Evolutionary conservation across 2,888 invertebrate genomes (phyloP), one percentile per base, ranked within the genome.

Genomic region (Escarpia spicata): DNA sequence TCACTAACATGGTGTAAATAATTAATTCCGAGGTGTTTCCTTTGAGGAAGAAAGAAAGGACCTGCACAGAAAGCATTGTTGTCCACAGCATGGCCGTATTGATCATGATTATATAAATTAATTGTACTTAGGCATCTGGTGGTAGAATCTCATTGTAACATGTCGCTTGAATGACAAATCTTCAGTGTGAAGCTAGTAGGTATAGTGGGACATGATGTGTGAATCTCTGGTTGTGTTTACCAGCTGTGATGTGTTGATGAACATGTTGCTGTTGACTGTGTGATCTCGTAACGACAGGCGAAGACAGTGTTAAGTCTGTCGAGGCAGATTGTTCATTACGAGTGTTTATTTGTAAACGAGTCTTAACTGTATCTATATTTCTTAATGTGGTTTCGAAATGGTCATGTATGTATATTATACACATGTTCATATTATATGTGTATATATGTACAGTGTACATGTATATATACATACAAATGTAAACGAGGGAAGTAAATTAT

Each of bases 31-130:
- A 75, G 26, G 75, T 75, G 75, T 75, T 75, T 75, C 75, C 26
- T 26, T 3, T 6, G 75, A 75, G 75, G 52, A 52, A 52, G 52
- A 15, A 52, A 52, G 52, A 52, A 75, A 75, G 75, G 19, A 75
- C 75, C 75, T 75, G n/a, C 26, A 75, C 19, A 75, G 26, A 75
- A 75, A 75, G 75, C 75, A 75, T 3, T 75, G 75, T 75, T 75
- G 75, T n/a, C 19, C 52, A 52, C 52, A 52, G 19, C 6, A 26
- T 75, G 4, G 75, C n/a, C 75, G 3, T 75, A 75, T 75, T 75
- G 75, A 75, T 75, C 75, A 75, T 75, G 75, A 75, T 75, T 75
- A 75, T 75, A 75, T 75, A 75, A 75, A 75, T 75, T 75, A 75
- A 75, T 26, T 75, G 75, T n/a, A 26, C 26, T 19, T 75, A 26